Percentiles rank a stretch among this genome's conserved stretches.
Evolutionary conservation across 2,888 invertebrate species (phyloP).

Genomic region (Tubiluchus corallicola): DNA sequence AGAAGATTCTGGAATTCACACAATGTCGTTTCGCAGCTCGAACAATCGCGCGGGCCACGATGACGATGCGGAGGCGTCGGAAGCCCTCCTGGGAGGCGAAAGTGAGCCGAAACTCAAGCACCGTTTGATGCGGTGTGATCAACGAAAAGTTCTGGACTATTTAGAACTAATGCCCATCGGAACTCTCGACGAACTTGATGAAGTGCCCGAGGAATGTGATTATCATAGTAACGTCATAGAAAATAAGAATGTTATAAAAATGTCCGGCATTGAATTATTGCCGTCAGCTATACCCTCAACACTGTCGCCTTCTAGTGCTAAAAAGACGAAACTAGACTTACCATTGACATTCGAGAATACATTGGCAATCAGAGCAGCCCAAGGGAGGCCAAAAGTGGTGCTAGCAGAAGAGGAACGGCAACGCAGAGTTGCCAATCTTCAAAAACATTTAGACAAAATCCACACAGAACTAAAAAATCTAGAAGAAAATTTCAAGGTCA

Average conservation of each 20-base stretch:
- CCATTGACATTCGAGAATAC: conserved; percentile 1
- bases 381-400: background rate
- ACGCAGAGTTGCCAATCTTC: background rate
- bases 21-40: background rate
- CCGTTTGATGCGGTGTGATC: background rate
- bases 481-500: background rate
- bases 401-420: background rate
- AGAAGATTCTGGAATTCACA: background rate
- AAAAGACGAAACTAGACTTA: background rate
- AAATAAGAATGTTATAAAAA: background rate
- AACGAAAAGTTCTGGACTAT: background rate
- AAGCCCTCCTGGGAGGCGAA: background rate
- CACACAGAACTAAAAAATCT: background rate
- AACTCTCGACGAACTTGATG: background rate
- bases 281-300: background rate
- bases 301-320: background rate
- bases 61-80: background rate
- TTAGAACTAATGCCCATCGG: background rate
- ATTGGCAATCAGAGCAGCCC: background rate
- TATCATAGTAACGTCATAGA: background rate
- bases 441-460: background rate
- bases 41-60: conserved; percentile 1
- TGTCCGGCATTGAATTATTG: background rate
- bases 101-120: background rate
- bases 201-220: background rate